Evolutionary conservation across 2,888 invertebrate species (phyloP).

Genomic region (Piscicola geometra): DNA sequence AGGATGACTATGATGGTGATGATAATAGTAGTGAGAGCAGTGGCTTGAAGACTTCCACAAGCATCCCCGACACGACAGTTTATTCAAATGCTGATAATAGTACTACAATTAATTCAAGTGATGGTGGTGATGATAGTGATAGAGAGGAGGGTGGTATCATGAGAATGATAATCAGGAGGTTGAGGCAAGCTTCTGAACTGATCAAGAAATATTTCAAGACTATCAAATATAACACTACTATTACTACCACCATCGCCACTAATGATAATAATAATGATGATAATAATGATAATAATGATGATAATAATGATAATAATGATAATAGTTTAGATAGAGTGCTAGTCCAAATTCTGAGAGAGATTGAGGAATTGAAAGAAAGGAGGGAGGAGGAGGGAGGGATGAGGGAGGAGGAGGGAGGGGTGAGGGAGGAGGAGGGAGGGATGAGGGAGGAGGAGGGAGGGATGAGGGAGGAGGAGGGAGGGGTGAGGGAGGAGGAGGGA

Average conservation of each 20-base stretch:
- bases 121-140: not conserved
- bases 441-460: too few species aligned
- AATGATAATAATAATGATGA: not conserved
- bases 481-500: too few species aligned
- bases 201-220: not conserved
- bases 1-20: not conserved
- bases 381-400: too few species aligned
- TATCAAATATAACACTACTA: not conserved
- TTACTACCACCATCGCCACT: not conserved
- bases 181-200: not conserved
- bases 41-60: too few species aligned
- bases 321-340: too few species aligned
- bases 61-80: too few species aligned
- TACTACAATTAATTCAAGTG: not conserved
- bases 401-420: too few species aligned
- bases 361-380: too few species aligned
- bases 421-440: too few species aligned
- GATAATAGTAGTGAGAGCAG: too few species aligned
- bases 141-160: not conserved
- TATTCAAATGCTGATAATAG: not conserved
- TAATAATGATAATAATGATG: not conserved
- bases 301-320: not conserved
- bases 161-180: not conserved
- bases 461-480: too few species aligned
- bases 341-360: too few species aligned